Percentiles rank a stretch among this genome's conserved stretches.
Conservation (phyloP, 2,888 invertebrate species). For the Rhamphomyia laevipes region DNA sequence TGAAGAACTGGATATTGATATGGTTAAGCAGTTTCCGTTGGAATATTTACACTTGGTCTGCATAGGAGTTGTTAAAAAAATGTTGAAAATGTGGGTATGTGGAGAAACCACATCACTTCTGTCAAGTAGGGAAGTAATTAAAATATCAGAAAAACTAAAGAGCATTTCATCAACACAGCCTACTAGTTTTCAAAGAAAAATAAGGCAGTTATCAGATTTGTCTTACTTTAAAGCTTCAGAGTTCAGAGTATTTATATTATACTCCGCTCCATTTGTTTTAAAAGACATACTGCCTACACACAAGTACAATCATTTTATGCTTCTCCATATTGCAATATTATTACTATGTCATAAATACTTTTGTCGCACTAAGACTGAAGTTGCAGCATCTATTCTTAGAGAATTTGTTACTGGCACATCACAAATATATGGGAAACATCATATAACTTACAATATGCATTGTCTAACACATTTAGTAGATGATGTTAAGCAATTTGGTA, state of each 20-base stretch:
- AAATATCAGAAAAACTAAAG: too few species aligned
- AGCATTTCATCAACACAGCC: too few species aligned
- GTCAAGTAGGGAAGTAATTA: too few species aligned
- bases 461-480: slow-evolving; percentile 17
- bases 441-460: slow-evolving; percentile 17
- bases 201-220: too few species aligned
- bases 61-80: too few species aligned
- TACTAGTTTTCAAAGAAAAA: too few species aligned
- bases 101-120: too few species aligned
- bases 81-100: too few species aligned
- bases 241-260: slow-evolving; percentile 11
- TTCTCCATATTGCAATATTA: slow-evolving; percentile 15
- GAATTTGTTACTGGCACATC: slow-evolving; percentile 15
- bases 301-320: too few species aligned
- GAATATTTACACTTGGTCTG: too few species aligned
- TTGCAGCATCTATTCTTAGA: slow-evolving; percentile 15
- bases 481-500: slow-evolving; percentile 14
- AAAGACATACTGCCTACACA: slow-evolving; percentile 12
- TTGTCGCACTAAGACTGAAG: slow-evolving; percentile 10
- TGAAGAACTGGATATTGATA: too few species aligned
- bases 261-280: slow-evolving; percentile 18
- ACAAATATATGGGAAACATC: slow-evolving; percentile 15
- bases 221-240: slow-evolving; percentile 18
- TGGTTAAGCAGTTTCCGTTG: too few species aligned
- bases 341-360: slow-evolving; percentile 13